Evolutionary conservation across 2,797 vertebrate species (phyloP).

Genomic region (Syngnathus acus): DNA sequence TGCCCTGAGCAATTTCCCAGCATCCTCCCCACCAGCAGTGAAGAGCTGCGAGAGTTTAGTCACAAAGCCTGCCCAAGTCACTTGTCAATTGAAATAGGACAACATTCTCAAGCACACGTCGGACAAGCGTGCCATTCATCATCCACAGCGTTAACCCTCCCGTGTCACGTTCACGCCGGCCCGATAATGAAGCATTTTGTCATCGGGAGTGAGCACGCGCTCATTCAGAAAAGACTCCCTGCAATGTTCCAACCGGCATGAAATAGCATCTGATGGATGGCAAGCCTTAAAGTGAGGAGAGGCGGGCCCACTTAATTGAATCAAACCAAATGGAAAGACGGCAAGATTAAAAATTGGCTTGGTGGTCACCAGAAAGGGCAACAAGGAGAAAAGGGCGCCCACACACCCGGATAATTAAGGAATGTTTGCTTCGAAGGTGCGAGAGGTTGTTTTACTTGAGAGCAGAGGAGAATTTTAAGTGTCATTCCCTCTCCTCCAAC

Average conservation of each 20-base stretch:
- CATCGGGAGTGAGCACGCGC: slow-evolving; percentile 33
- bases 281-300: slow-evolving; percentile 9
- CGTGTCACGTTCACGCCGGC: slow-evolving; percentile 30
- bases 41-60: slow-evolving; percentile 37
- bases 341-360: slow-evolving; percentile 26
- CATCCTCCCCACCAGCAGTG: slow-evolving; percentile 17
- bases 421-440: slow-evolving; percentile 9
- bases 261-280: slow-evolving; percentile 46
- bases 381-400: slow-evolving; percentile 1
- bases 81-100: slow-evolving; percentile 58
- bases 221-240: slow-evolving; percentile 48
- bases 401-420: neutral
- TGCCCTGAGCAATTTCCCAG: slow-evolving; percentile 40
- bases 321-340: slow-evolving; percentile 27
- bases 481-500: too few species aligned
- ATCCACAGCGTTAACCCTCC: slow-evolving; percentile 40
- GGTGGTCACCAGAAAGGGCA: slow-evolving; percentile 10
- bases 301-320: slow-evolving; percentile 26
- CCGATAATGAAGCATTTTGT: slow-evolving; percentile 54
- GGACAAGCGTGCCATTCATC: slow-evolving; percentile 43
- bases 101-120: slow-evolving; percentile 34
- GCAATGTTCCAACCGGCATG: slow-evolving; percentile 42
- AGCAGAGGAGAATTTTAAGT: slow-evolving; percentile 9
- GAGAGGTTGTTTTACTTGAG: slow-evolving; percentile 15
- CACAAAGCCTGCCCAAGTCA: slow-evolving; percentile 37